Evolutionary conservation across 2,797 vertebrate species (phyloP).

Genomic region (Aratinga solstitialis): DNA sequence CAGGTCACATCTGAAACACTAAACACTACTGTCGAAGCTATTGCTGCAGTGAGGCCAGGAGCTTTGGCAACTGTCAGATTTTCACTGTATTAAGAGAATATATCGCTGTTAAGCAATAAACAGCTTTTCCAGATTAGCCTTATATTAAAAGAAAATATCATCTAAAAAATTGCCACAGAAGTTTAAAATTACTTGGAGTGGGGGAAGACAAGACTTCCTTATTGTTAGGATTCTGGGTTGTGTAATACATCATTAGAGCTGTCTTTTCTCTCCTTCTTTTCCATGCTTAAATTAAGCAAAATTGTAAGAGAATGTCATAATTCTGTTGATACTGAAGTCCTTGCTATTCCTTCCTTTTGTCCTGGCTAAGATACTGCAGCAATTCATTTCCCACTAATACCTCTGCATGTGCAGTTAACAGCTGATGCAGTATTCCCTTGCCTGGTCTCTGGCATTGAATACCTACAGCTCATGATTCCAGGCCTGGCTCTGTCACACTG

Average conservation of each 20-base stretch:
- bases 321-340: conserved; percentile 14
- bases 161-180: background rate
- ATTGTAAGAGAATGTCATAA: background rate
- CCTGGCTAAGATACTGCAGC: conserved; percentile 6
- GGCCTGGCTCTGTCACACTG: background rate
- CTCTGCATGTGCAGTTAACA: conserved; percentile 14
- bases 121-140: background rate
- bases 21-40: background rate
- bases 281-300: background rate
- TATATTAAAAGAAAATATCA: background rate
- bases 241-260: accelerated
- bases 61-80: background rate
- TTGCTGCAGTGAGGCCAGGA: background rate
- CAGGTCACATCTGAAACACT: background rate
- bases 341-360: conserved; percentile 1
- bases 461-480: background rate
- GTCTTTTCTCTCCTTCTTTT: background rate
- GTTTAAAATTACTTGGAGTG: background rate
- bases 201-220: background rate
- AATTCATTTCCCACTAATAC: background rate
- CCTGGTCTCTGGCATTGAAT: background rate
- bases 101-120: background rate
- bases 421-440: conserved; percentile 12
- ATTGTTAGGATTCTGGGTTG: background rate
- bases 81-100: background rate